Percentiles rank a stretch among this genome's conserved stretches.
Conservation (phyloP, 2,888 invertebrate species). For the Germaria angustata region DNA sequence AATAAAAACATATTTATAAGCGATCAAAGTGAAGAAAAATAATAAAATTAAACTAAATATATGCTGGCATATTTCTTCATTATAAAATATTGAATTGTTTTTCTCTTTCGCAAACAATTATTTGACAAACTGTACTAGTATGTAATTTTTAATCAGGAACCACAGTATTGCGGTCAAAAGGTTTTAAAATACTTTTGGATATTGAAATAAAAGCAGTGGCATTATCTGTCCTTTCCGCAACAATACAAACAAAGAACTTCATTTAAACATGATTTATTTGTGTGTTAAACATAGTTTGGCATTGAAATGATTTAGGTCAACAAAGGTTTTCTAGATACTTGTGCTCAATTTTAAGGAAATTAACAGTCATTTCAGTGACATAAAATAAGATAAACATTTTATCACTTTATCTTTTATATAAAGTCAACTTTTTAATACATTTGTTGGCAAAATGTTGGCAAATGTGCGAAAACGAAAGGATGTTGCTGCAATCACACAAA, state of each 20-base stretch:
- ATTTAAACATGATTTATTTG: neutral
- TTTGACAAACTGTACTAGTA: too few species aligned
- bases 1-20: too few species aligned
- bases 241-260: neutral
- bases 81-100: too few species aligned
- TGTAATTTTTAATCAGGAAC: too few species aligned
- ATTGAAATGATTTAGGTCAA: conserved; percentile 52
- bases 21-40: too few species aligned
- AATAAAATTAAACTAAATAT: too few species aligned
- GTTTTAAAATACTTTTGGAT: neutral
- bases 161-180: neutral
- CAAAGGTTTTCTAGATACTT: conserved; percentile 17
- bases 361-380: conserved; percentile 42
- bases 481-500: too few species aligned
- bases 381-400: conserved; percentile 22
- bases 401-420: neutral
- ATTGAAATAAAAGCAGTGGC: neutral
- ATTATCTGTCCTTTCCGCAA: neutral
- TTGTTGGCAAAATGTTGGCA: too few species aligned
- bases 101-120: neutral
- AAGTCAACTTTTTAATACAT: neutral
- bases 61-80: too few species aligned
- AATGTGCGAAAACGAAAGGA: too few species aligned
- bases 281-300: neutral
- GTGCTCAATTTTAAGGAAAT: conserved; percentile 29